phyloP scores from a whole-genome alignment of 2,888 invertebrate species.

The Seira ritae region DNA sequence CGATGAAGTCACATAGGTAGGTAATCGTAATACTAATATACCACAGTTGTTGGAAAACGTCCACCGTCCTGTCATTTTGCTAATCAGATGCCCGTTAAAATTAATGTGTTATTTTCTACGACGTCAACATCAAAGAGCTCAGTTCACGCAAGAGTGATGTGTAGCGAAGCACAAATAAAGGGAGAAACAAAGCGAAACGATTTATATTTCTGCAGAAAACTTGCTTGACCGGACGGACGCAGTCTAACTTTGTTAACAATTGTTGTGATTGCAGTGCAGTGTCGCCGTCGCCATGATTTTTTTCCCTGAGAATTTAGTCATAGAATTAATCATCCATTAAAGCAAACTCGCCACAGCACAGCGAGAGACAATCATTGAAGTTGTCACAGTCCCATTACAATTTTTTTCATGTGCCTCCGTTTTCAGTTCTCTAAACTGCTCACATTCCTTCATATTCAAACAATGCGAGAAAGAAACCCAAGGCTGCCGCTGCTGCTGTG shows the following conservation, averaged over 20 bases:
- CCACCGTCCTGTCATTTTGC: conserved; percentile 22
- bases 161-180: not conserved
- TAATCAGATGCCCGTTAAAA: conserved; percentile 24
- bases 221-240: not conserved
- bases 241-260: conserved; percentile 12
- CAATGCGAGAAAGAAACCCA: not conserved
- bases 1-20: too few relatives aligned
- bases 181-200: not conserved
- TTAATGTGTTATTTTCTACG: conserved; percentile 12
- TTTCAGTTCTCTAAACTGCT: not conserved
- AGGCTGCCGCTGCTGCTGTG: too few relatives aligned
- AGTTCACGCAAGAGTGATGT: not conserved
- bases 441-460: conserved; percentile 12
- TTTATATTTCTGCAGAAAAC: not conserved
- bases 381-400: conserved; percentile 1
- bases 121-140: not conserved
- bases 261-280: conserved; percentile 13
- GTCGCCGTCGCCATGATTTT: conserved; percentile 2
- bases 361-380: conserved; percentile 8
- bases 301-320: not conserved
- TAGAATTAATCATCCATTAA: conserved; percentile 22
- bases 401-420: not conserved
- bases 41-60: conserved; percentile 38
- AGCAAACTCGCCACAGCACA: conserved; percentile 3
- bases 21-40: not conserved